A percentile compares a stretch with the other conserved stretches of the same genome.
These are phyloP conservation scores for Nannoperca obscura DNA, from an alignment of 2,797 vertebrate genomes.

Conservation along the genomic window DNA sequence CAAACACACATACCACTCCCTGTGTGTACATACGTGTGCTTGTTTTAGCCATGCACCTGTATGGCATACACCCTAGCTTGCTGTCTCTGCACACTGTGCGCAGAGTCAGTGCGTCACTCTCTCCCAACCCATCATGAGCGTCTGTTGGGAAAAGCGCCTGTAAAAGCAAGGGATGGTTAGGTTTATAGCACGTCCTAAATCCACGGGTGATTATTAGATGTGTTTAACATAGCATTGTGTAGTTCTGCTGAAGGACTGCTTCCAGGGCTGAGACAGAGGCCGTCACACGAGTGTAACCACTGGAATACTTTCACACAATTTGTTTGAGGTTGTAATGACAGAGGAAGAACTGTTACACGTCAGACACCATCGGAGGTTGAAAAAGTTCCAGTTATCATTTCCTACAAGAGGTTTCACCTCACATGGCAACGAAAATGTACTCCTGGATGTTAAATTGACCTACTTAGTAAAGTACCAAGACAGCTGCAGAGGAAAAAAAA, in stretches of 20 bases:
- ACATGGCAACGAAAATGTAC: constrained; percentile 51
- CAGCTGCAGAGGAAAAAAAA: constrained; percentile 43
- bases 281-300: constrained; percentile 65
- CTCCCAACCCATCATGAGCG: constrained; percentile 72
- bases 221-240: constrained; percentile 70
- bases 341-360: constrained; percentile 54
- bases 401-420: constrained; percentile 42
- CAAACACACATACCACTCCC: constrained; percentile 77
- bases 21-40: constrained; percentile 80
- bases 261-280: constrained; percentile 48
- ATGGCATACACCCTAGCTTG: constrained; percentile 78
- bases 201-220: constrained; percentile 70
- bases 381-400: constrained; percentile 58
- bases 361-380: constrained; percentile 34
- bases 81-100: constrained; percentile 71
- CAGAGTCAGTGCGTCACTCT: constrained; percentile 65
- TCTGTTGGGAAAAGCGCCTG: constrained; percentile 66
- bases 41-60: constrained; percentile 77
- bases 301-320: constrained; percentile 63
- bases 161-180: constrained; percentile 66
- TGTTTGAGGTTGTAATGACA: constrained; percentile 49
- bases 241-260: constrained; percentile 49
- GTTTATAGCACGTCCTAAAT: constrained; percentile 70
- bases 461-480: constrained; percentile 54
- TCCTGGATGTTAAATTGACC: constrained; percentile 53